Evolutionary conservation across 2,797 vertebrate species (phyloP), one percentile per base, ranked within the genome.

Genomic region (Rousettus madagascariensis): DNA sequence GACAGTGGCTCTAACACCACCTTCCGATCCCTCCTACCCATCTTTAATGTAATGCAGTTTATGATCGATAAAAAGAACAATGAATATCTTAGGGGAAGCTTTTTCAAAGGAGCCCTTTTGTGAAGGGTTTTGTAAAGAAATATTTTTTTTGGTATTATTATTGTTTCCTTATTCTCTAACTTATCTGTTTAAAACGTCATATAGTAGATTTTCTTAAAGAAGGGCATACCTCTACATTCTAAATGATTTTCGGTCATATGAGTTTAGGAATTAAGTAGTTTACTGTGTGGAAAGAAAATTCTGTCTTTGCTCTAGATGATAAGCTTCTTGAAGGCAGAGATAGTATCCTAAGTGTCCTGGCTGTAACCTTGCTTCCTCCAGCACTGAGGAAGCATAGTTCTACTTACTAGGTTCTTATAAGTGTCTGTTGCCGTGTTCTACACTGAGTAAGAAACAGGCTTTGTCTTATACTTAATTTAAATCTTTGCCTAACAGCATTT

Each of bases 401-500:
- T 53, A 59, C 78, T 71, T 63, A 38, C 68, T 33, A 53, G 22
- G n/a, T 65, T 85, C 72, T 91, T 82, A 15, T 4, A 8, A 84
- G 89, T 75, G 87, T 66, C 78, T 71, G 36, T 84, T 86, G 79
- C 90, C 91, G 13, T 80, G 16, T 71, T 74, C 63, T 90, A 28
- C 86, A 90, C 79, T 2, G 5, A 61, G 79, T 92, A 86, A 94
- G 80, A 88, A 97, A 96, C 80, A 97, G 55, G 95, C 82, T 92
- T 83, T 91, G 84, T 96, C 59, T 96, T 97, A 97, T 91, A 98
- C 89, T 80, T 98, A 97, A 96, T 97, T 98, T 98, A 97, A 98
- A 77, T 82, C 53, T 96, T 97, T 97, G 92, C 95, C 78, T 97
- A 97, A 95, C 71, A 80, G 95, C 85, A 93, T 97, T 96, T 95